A percentile compares a stretch with the other conserved stretches of the same genome.
Conservation (phyloP, 2,888 invertebrate species). For the Neocrepidodera transversa region DNA sequence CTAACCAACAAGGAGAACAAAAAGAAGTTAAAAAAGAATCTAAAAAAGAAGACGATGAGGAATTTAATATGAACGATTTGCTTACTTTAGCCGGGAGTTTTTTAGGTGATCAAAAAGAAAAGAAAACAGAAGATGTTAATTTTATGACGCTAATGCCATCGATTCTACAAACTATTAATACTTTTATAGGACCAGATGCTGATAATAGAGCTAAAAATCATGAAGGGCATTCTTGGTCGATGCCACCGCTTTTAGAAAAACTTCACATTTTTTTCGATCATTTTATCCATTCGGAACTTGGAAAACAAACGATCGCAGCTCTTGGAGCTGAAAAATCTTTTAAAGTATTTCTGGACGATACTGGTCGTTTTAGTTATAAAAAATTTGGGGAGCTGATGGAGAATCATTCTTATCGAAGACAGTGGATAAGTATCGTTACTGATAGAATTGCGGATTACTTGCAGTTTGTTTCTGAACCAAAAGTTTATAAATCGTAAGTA, state of each 20-base stretch:
- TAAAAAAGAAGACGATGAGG: constrained; percentile 10
- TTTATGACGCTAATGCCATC: constrained; percentile 69
- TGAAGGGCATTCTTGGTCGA: constrained; percentile 73
- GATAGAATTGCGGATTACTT: constrained; percentile 78
- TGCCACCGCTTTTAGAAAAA: constrained; percentile 75
- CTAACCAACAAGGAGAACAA: constrained; percentile 28
- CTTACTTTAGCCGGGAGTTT: constrained; percentile 39
- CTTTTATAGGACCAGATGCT: constrained; percentile 68
- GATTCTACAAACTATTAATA: constrained; percentile 70
- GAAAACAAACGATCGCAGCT: constrained; percentile 75
- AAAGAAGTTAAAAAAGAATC: constrained; percentile 3
- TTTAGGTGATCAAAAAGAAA: constrained; percentile 23
- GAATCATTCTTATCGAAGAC: constrained; percentile 78
- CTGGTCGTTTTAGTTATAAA: constrained; percentile 75
- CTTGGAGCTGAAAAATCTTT: constrained; percentile 75
- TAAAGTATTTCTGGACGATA: constrained; percentile 71
- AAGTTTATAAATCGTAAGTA: constrained; percentile 73
- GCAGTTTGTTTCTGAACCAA: constrained; percentile 77
- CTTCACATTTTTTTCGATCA: constrained; percentile 79
- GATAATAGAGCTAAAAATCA: constrained; percentile 68
- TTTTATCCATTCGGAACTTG: constrained; percentile 80
- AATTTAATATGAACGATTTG: constrained; percentile 35
- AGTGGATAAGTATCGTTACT: constrained; percentile 81
- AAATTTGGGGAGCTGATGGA: constrained; percentile 79
- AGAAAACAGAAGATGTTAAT: constrained; percentile 8